Base-by-base conservation (phyloP, 2,797 vertebrate genomes). In the Argya squamiceps region DNA sequence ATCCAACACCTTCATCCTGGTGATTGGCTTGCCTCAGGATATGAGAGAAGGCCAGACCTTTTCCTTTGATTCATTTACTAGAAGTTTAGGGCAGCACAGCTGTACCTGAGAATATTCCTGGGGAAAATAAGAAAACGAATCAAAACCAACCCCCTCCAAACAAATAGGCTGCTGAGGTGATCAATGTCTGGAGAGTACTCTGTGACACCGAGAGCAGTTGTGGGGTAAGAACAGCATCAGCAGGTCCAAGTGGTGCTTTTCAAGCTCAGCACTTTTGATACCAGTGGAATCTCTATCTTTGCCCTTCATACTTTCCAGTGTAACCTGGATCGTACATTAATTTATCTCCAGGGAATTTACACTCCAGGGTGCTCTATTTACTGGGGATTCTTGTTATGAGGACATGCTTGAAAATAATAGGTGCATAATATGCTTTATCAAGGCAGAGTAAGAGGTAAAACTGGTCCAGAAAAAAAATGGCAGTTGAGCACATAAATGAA, bases 71-170 rank as follows among this genome's bases (percentile, higher is more conserved):
- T 23, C 7, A 24, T 56, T 55, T 47, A 24, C 24, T 11, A 46
- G 18, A 6, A 1, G 4, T 34, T 23, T 32, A 50, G 13, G 20
- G 22, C 81, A 43, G 3, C 3, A n/a, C 0, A 71, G 17, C 11
- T 67, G 12, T 34, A 60, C 4, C 23, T 36, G 29, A 73, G 11
- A 62, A n/a, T 21, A 49, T n/a, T 43, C 0, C 13, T 18, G 17
- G 17, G 5, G 3, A 58, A 43, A 47, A 27, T 34, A 23, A 78
- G 20, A 29, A 43, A 44, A 4, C 0, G 6, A 62, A 58, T 22
- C 9, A 32, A 26, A 53, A 8, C 20, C 10, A 32, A 1, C 2
- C 1, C 8, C 11, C 0, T 3, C 3, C 0, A 15, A 39, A 26
- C 19, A 24, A 47, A 50, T 23, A 1, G 1, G 1, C 10, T 36